phyloP scores from a whole-genome alignment of 2,113 vertebrate genomes.

The Centropristis striata region DNA sequence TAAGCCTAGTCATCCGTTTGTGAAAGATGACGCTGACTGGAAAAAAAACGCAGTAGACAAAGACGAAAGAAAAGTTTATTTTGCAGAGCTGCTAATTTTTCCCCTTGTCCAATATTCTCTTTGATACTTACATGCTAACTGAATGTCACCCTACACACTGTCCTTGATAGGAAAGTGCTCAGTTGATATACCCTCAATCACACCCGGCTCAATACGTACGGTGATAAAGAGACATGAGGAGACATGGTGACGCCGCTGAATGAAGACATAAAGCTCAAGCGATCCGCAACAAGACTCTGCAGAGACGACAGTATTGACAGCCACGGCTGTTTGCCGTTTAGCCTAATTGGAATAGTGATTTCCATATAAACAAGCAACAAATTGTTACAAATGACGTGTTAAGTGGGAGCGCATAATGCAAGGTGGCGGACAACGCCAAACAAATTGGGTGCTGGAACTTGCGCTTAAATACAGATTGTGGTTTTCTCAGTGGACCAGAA shows the following conservation, averaged over 20 bases:
- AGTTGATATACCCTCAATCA: slow-evolving; percentile 26
- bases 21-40: slow-evolving; percentile 46
- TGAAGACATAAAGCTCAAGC: slow-evolving; percentile 43
- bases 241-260: not conserved
- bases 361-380: slow-evolving; percentile 75
- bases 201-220: not conserved
- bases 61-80: slow-evolving; percentile 56
- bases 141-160: slow-evolving; percentile 10
- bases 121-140: slow-evolving; percentile 38
- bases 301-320: slow-evolving; percentile 56
- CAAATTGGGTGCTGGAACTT: slow-evolving; percentile 26
- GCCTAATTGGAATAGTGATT: slow-evolving; percentile 72
- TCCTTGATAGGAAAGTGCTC: slow-evolving; percentile 33
- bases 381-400: slow-evolving; percentile 72
- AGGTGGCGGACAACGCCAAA: slow-evolving; percentile 47
- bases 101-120: slow-evolving; percentile 37
- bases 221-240: slow-evolving; percentile 25
- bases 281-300: slow-evolving; percentile 15
- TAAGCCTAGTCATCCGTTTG: slow-evolving; percentile 62
- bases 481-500: slow-evolving; percentile 33
- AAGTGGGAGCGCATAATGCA: slow-evolving; percentile 56
- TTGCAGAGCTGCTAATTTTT: slow-evolving; percentile 48
- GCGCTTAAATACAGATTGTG: slow-evolving; percentile 30
- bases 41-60: not conserved
- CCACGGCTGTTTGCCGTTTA: slow-evolving; percentile 27